Evolutionary conservation across 1,140 invertebrate genomes (phyloP).

Genomic region (Aphelenchoides fujianensis): DNA sequence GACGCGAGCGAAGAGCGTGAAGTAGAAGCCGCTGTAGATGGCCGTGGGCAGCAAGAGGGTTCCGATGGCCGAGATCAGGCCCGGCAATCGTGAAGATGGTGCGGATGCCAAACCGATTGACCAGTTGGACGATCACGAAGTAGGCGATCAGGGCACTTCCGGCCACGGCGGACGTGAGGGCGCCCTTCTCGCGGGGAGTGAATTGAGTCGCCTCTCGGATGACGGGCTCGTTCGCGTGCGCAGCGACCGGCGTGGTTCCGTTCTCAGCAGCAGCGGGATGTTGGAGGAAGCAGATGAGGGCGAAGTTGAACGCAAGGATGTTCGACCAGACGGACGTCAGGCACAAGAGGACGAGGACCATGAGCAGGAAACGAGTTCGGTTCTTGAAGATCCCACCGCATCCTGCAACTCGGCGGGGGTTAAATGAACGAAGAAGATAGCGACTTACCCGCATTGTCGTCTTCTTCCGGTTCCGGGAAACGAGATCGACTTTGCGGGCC

Average conservation of each 20-base stretch:
- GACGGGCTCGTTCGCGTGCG: background rate
- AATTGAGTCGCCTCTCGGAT: constrained; percentile 24
- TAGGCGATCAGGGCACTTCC: constrained; percentile 45
- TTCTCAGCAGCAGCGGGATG: background rate
- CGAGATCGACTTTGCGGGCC: too few relatives aligned
- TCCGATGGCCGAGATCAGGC: constrained; percentile 41
- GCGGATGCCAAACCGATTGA: constrained; percentile 37
- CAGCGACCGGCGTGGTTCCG: background rate
- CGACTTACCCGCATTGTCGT: too few relatives aligned
- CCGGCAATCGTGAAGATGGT: constrained; percentile 42
- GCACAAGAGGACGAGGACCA: constrained; percentile 30
- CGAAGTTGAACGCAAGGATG: constrained; percentile 30
- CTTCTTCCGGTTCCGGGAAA: too few relatives aligned
- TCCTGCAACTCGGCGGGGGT: constrained; percentile 10
- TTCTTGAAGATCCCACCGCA: constrained; percentile 22
- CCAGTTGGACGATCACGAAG: constrained; percentile 38
- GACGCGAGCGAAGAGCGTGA: constrained; percentile 30
- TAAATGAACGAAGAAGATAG: too few relatives aligned
- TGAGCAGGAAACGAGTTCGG: constrained; percentile 21
- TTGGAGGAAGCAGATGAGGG: constrained; percentile 20
- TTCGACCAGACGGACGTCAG: constrained; percentile 31
- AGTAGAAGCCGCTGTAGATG: constrained; percentile 44
- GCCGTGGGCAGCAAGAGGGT: constrained; percentile 39
- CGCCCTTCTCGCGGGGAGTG: constrained; percentile 23
- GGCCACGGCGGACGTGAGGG: constrained; percentile 42